Base-by-base conservation (phyloP, 1,140 invertebrate genomes). In the Littorina saxatilis region DNA sequence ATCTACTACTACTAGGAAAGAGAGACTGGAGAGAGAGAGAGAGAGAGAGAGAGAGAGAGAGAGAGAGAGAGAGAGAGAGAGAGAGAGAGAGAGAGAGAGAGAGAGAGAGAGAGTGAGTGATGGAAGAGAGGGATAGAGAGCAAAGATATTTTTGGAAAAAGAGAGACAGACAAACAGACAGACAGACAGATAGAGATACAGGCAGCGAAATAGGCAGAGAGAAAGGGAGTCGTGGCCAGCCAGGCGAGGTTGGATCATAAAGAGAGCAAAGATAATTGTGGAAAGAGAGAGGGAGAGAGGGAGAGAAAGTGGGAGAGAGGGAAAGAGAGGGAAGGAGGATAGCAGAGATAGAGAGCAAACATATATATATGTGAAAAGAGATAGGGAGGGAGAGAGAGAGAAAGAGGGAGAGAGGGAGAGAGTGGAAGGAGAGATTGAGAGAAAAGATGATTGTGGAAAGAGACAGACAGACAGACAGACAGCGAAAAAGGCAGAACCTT, bases 91-190 rank as follows among this genome's bases (percentile, higher is more conserved):
- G 13, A 66, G 63, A 66, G 32, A 27, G 32, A 66, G 32, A 15
- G 63, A 35, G 63, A 66, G 9, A 66, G 63, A 66, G 63, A 35
- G 63, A 66, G 63, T 23, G n/a, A 66, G n/a, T n/a, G n/a, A n/a
- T n/a, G n/a, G n/a, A n/a, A n/a, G n/a, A n/a, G n/a, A n/a, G n/a
- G n/a, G n/a, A 27, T n/a, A n/a, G n/a, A n/a, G n/a, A n/a, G n/a
- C n/a, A n/a, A n/a, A n/a, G n/a, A n/a, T n/a, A n/a, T n/a, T n/a
- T n/a, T n/a, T n/a, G n/a, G 61, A 32, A 27, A n/a, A n/a, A 66
- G 61, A 66, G 27, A 27, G n/a, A n/a, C n/a, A n/a, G n/a, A n/a
- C n/a, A n/a, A n/a, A n/a, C n/a, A n/a, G n/a, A n/a, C n/a, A n/a
- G n/a, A n/a, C n/a, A n/a, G n/a, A n/a, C n/a, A n/a, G n/a, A n/a